phyloP scores from a whole-genome alignment of 2,797 vertebrate genomes.

The Tauraco hartlaubi region DNA sequence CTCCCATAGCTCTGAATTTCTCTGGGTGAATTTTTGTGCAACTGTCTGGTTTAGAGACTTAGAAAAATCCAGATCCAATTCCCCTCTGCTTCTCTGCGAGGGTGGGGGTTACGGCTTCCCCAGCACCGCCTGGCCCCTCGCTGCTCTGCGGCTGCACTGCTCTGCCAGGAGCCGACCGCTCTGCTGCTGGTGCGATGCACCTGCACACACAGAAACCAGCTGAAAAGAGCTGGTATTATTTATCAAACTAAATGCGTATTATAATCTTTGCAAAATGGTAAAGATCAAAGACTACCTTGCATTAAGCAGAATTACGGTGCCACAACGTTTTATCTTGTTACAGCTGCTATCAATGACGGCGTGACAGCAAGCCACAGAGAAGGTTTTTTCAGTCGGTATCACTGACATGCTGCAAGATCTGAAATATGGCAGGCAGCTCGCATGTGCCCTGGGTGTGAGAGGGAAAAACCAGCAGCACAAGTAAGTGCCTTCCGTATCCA shows the following conservation, averaged over 20 bases:
- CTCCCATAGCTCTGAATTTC: not conserved
- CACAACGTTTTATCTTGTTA: conserved; percentile 81
- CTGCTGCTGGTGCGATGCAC: not conserved
- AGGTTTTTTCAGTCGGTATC: conserved; percentile 56
- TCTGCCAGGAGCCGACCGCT: not conserved
- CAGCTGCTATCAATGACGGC: conserved; percentile 76
- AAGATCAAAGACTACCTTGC: conserved; percentile 80
- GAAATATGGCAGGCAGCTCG: conserved; percentile 47
- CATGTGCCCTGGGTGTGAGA: conserved; percentile 25
- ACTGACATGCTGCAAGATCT: conserved; percentile 52
- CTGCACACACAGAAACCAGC: not conserved
- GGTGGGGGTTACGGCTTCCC: not conserved
- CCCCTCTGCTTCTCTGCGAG: not conserved
- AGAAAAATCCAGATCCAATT: not conserved
- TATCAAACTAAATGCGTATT: conserved; percentile 74
- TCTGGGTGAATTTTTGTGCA: not conserved
- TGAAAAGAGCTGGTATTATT: conserved; percentile 56
- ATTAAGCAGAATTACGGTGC: conserved; percentile 78
- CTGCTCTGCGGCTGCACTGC: not conserved
- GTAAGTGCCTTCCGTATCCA: not conserved
- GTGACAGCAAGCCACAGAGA: conserved; percentile 66
- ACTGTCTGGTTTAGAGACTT: rapidly evolving
- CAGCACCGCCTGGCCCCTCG: not conserved
- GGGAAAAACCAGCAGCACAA: conserved; percentile 18
- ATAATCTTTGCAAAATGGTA: conserved; percentile 78